Evolutionary conservation across 1,140 invertebrate species (phyloP), one percentile per base, ranked within the genome.

Genomic region (Epicauta chinensis): DNA sequence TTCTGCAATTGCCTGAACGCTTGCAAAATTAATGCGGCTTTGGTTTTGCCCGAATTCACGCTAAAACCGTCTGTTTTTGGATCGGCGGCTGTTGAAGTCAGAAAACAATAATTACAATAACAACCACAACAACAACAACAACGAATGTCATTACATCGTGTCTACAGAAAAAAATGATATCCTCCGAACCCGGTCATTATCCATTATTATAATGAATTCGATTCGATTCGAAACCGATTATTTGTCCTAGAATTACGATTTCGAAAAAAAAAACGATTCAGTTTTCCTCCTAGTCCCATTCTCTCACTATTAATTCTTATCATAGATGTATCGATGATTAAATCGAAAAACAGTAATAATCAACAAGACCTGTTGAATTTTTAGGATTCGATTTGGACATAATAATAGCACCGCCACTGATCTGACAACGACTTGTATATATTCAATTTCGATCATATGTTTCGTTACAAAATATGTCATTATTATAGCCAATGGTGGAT

Each of bases 121-220:
- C 30, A 52, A n/a, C n/a, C n/a, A 44, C 41, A 45, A 49, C 38
- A 29, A 44, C 40, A 52, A 52, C 23, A 52, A 23, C 0, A 23
- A 44, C 34, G 37, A 52, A 52, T 45, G 50, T 52, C 43, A 48
- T 53, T 35, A 47, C 35, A 38, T 23, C 23, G 2, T 23, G 4
- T 7, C 23, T 23, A 5, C 7, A 23, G 4, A 23, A 53, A 47
- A 47, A 53, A 53, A 48, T 47, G 32, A 53, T 48, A 43, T 53
- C 51, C 35, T 53, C 40, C n/a, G n/a, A 36, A 53, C 43, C 51
- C 15, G 44, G 30, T 53, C 39, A 53, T 53, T 51, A 51, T 14
- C 29, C 29, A 51, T 51, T 53, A 53, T 53, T 42, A 53, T 53
- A 53, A 53, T 53, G 51, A 53, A 53, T 53, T 47, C 29, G 36